These are phyloP conservation scores for Gryllus longicercus DNA, from an alignment of 2,888 invertebrate species.

Conservation along the genomic window DNA sequence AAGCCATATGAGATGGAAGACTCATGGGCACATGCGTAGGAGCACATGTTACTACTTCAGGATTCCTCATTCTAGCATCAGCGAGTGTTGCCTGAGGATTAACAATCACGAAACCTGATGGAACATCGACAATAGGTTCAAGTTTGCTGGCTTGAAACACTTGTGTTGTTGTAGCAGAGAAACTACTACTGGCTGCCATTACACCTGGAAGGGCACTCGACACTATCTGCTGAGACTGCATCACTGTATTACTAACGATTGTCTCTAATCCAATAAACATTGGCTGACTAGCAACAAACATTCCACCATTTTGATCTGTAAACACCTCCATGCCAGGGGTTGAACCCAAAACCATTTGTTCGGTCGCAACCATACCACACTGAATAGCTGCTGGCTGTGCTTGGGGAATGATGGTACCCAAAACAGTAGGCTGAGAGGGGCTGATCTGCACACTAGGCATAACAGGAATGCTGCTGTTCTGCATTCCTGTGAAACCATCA, in stretches of 20 bases:
- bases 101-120: conserved; percentile 42
- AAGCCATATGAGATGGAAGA: conserved; percentile 22
- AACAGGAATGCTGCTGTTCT: conserved; percentile 46
- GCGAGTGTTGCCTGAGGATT: conserved; percentile 30
- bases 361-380: conserved; percentile 52
- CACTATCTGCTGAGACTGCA: conserved; percentile 84
- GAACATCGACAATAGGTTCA: conserved; percentile 74
- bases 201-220: conserved; percentile 71
- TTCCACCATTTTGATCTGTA: conserved; percentile 51
- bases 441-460: conserved; percentile 42
- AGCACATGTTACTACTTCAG: conserved; percentile 27
- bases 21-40: conserved; percentile 22
- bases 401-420: conserved; percentile 60
- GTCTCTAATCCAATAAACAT: conserved; percentile 73
- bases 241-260: conserved; percentile 81
- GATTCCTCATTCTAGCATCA: conserved; percentile 24
- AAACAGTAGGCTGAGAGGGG: conserved; percentile 49
- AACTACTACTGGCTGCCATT: conserved; percentile 76
- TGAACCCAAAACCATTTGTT: conserved; percentile 61
- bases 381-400: conserved; percentile 49
- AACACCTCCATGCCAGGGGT: conserved; percentile 63
- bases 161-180: conserved; percentile 78
- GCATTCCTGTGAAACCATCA: conserved; percentile 45
- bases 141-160: conserved; percentile 83
- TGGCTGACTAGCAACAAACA: conserved; percentile 58